Conservation (phyloP, 2,113 vertebrate species). For the Aramus guarauna region DNA sequence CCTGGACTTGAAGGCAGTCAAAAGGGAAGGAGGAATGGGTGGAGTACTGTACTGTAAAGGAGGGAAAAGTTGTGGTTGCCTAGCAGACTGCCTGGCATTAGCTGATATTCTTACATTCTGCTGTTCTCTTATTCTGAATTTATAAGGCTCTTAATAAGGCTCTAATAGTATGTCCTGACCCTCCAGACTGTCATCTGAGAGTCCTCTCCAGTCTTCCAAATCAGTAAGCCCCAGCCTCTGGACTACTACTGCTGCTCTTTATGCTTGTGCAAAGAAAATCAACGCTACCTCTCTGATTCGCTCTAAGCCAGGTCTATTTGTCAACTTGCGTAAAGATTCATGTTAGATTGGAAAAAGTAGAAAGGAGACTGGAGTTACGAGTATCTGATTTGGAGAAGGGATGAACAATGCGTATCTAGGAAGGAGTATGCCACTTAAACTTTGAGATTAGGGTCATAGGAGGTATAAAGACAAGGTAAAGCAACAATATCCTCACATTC, state of each 20-base stretch:
- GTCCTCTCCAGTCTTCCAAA: background rate
- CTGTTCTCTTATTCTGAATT: background rate
- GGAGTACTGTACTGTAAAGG: background rate
- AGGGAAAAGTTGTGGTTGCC: background rate
- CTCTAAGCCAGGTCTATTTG: background rate
- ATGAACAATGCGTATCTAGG: background rate
- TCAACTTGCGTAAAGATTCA: background rate
- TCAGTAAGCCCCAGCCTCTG: background rate
- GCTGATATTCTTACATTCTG: background rate
- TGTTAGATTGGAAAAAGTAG: background rate
- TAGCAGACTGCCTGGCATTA: background rate
- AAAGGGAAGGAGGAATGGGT: background rate
- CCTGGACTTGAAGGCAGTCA: background rate
- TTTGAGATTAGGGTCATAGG: background rate
- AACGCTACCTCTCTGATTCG: background rate
- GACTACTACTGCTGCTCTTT: background rate
- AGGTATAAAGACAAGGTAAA: background rate
- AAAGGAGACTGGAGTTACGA: background rate
- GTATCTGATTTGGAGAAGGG: background rate
- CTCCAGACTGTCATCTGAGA: background rate
- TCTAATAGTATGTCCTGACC: background rate
- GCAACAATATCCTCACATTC: background rate
- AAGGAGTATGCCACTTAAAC: background rate
- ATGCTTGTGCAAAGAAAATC: background rate
- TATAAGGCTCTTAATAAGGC: background rate